Conservation (phyloP, 2,113 vertebrate genomes). For the Tragelaphus strepsiceros region DNA sequence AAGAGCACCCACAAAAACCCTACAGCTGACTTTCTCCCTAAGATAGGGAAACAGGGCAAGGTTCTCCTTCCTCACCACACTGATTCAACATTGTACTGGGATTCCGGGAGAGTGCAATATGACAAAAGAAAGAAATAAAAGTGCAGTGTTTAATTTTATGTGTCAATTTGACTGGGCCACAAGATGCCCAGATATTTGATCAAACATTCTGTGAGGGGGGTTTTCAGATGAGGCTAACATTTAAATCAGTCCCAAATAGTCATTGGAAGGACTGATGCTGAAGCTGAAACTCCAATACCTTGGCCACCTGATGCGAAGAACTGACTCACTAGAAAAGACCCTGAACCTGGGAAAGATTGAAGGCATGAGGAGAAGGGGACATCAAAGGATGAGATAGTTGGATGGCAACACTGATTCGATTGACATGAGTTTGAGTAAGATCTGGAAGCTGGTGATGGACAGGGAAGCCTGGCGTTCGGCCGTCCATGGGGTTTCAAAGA, state of each 20-base stretch:
- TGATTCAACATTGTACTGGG: not conserved
- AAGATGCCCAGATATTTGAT: not conserved
- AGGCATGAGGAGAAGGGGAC: not conserved
- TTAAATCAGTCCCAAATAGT: not conserved
- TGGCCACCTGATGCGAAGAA: not conserved
- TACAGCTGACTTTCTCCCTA: not conserved
- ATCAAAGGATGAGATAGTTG: not conserved
- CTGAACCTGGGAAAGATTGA: not conserved
- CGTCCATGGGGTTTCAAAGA: rapidly evolving
- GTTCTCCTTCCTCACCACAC: not conserved
- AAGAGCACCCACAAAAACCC: not conserved
- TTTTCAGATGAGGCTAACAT: not conserved
- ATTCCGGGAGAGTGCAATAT: not conserved
- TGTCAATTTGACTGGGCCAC: not conserved
- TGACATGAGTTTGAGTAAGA: not conserved
- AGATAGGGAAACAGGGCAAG: not conserved
- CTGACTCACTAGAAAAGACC: not conserved
- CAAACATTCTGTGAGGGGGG: not conserved
- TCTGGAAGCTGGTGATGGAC: not conserved
- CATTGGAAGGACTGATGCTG: not conserved
- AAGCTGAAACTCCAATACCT: not conserved
- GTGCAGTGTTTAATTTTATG: not conserved
- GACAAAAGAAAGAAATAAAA: not conserved
- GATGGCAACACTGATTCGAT: not conserved
- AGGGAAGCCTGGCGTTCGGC: not conserved